phyloP scores from a whole-genome alignment of 1,140 invertebrate species.

The Drosophila kurseongensis region DNA sequence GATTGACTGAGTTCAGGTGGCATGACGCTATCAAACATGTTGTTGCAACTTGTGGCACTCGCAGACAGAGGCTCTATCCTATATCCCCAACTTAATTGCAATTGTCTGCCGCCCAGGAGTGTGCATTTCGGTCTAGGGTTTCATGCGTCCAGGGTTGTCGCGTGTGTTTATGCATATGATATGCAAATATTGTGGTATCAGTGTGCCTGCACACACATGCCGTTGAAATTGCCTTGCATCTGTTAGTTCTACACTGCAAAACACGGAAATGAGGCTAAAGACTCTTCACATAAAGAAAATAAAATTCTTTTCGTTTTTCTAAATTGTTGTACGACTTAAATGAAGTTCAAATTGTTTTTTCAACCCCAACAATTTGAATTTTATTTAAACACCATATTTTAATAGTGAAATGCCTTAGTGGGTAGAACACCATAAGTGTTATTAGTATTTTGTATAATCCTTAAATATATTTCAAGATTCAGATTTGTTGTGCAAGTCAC shows the following conservation, averaged over 20 bases:
- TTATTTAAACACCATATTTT: no score
- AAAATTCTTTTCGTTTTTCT: no score
- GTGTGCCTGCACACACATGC: slow-evolving; percentile 36
- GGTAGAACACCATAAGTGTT: neutral
- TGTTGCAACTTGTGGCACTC: slow-evolving; percentile 49
- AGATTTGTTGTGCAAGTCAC: neutral
- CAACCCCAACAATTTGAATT: no score
- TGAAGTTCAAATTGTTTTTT: no score
- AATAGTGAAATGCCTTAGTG: slow-evolving; percentile 1
- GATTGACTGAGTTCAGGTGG: slow-evolving; percentile 69
- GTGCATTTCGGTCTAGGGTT: slow-evolving; percentile 28
- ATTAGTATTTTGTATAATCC: no score
- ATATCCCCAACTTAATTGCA: slow-evolving; percentile 69
- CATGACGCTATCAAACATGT: slow-evolving; percentile 52
- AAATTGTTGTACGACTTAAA: no score
- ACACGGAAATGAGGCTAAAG: no score
- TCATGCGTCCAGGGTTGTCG: slow-evolving; percentile 45
- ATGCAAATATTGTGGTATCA: slow-evolving; percentile 83
- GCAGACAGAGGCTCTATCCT: neutral
- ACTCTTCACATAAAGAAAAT: no score
- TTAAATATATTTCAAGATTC: neutral
- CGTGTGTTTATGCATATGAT: slow-evolving; percentile 82
- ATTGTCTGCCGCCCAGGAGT: slow-evolving; percentile 52
- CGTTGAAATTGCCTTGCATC: slow-evolving; percentile 25
- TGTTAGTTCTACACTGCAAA: slow-evolving; percentile 30